phyloP scores from a whole-genome alignment of 2,113 vertebrate genomes.

The Siniperca chuatsi region DNA sequence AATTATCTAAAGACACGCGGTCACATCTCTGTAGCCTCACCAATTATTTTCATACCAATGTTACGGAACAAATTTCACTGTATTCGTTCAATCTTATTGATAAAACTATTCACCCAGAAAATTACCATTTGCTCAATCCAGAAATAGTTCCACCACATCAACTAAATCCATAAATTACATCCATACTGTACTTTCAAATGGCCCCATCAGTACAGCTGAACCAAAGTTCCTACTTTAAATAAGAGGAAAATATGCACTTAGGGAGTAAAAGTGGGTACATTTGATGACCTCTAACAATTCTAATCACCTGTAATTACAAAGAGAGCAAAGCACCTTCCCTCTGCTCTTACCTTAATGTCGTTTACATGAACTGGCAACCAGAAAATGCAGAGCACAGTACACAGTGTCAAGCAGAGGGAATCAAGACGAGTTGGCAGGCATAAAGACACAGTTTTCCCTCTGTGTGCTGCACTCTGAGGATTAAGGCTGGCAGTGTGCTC shows the following conservation, averaged over 20 bases:
- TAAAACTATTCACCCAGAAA: slow-evolving; percentile 46
- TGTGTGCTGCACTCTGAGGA: slow-evolving; percentile 58
- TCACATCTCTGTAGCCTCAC: background rate
- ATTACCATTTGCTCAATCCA: slow-evolving; percentile 38
- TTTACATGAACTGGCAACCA: slow-evolving; percentile 60
- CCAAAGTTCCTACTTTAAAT: background rate
- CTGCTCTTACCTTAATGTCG: slow-evolving; percentile 37
- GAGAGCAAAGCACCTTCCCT: slow-evolving; percentile 33
- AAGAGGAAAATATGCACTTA: background rate
- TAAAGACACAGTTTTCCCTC: slow-evolving; percentile 62
- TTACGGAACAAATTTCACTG: slow-evolving; percentile 24
- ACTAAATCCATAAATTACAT: slow-evolving; percentile 19
- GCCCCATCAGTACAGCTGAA: background rate
- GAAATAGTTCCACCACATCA: slow-evolving; percentile 17
- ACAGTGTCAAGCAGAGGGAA: slow-evolving; percentile 63
- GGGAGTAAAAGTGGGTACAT: background rate
- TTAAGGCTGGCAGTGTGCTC: slow-evolving; percentile 65
- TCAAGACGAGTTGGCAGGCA: slow-evolving; percentile 73
- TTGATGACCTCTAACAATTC: slow-evolving; percentile 47
- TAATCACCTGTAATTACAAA: slow-evolving; percentile 58
- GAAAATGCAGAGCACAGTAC: slow-evolving; percentile 44
- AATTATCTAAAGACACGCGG: slow-evolving; percentile 34
- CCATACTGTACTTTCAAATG: slow-evolving; percentile 9
- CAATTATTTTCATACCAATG: slow-evolving; percentile 34
- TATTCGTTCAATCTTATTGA: slow-evolving; percentile 28